phyloP scores from a whole-genome alignment of 2,888 invertebrate genomes.

The Sceliomorpha sp. region DNA sequence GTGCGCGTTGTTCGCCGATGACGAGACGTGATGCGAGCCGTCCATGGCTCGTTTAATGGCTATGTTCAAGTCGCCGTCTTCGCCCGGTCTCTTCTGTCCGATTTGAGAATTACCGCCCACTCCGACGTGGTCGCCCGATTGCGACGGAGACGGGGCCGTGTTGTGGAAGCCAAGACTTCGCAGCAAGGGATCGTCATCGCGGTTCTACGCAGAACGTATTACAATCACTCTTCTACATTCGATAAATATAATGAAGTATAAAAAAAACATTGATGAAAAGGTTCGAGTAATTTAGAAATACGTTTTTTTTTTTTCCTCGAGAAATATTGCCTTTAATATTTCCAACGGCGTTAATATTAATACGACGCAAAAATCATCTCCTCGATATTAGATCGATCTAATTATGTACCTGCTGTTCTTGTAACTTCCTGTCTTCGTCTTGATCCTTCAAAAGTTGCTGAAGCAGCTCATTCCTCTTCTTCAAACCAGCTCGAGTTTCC shows the following conservation, averaged over 20 bases:
- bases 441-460: conserved; percentile 84
- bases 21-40: conserved; percentile 70
- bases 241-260: neutral
- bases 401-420: conserved; percentile 57
- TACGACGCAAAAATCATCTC: too few species aligned
- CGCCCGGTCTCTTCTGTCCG: conserved; percentile 84
- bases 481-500: conserved; percentile 83
- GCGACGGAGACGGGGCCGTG: conserved; percentile 81
- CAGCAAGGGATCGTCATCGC: conserved; percentile 82
- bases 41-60: conserved; percentile 81
- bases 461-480: conserved; percentile 84
- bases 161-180: conserved; percentile 82
- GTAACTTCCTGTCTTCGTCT: conserved; percentile 80
- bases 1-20: conserved; percentile 72
- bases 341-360: too few species aligned
- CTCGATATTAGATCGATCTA: too few species aligned
- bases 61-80: conserved; percentile 83
- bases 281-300: too few species aligned
- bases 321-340: too few species aligned
- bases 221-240: conserved; percentile 1
- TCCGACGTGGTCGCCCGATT: conserved; percentile 67
- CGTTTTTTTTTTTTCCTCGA: neutral
- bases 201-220: conserved; percentile 70
- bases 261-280: neutral
- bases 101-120: conserved; percentile 73